Evolutionary conservation across 2,888 invertebrate species (phyloP).

Genomic region (Cremastinae sp.): DNA sequence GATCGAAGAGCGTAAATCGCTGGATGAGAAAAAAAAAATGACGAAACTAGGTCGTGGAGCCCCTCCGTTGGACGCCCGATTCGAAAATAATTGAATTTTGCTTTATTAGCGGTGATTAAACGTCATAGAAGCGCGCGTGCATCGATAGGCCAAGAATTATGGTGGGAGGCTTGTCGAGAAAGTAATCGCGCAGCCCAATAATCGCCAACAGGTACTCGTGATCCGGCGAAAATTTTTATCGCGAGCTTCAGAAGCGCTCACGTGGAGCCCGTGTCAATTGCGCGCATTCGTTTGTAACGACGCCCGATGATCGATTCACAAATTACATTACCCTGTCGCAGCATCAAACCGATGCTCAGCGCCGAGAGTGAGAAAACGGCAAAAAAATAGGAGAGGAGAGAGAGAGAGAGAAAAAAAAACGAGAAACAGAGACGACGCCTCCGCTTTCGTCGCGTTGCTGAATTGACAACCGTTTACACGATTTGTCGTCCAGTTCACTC

Average conservation of each 20-base stretch:
- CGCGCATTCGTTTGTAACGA: slow-evolving; percentile 1
- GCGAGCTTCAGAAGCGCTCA: too few species aligned
- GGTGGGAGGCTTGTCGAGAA: neutral
- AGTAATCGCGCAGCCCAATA: too few species aligned
- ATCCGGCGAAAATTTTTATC: too few species aligned
- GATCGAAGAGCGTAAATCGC: too few species aligned
- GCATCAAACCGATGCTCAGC: slow-evolving; percentile 44
- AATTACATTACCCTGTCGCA: slow-evolving; percentile 53
- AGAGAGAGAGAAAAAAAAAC: slow-evolving; percentile 3
- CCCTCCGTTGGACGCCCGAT: neutral
- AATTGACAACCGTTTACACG: slow-evolving; percentile 70
- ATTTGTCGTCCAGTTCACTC: slow-evolving; percentile 65
- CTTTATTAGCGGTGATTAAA: neutral
- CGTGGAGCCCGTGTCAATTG: too few species aligned
- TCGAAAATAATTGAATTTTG: slow-evolving; percentile 18
- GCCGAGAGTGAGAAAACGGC: neutral
- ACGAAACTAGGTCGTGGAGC: neutral
- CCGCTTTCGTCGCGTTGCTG: slow-evolving; percentile 57
- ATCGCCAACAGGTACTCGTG: too few species aligned
- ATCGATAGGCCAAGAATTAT: neutral
- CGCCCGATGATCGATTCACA: slow-evolving; percentile 65
- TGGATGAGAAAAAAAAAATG: neutral
- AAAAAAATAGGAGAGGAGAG: neutral
- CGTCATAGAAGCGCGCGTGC: neutral
- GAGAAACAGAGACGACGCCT: slow-evolving; percentile 28